These are phyloP conservation scores for Pachyramphus minor DNA, from an alignment of 2,113 vertebrate species.

Conservation along the genomic window DNA sequence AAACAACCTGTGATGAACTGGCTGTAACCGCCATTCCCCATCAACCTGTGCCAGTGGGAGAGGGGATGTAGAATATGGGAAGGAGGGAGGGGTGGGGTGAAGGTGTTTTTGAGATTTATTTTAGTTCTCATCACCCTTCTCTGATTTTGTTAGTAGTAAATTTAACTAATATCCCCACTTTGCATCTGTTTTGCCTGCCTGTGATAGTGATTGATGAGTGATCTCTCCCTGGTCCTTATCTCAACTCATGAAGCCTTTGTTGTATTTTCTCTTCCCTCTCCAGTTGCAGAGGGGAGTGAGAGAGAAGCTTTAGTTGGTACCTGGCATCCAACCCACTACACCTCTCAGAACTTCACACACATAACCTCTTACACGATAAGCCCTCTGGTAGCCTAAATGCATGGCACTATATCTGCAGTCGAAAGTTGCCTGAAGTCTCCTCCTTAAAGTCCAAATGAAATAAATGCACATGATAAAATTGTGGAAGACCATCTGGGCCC, in stretches of 20 bases:
- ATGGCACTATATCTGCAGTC: neutral
- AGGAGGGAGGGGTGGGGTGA: neutral
- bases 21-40: neutral
- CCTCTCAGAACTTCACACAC: neutral
- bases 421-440: neutral
- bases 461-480: neutral
- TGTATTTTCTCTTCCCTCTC: neutral
- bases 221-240: neutral
- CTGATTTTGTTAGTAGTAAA: neutral
- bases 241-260: neutral
- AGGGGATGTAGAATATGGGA: neutral
- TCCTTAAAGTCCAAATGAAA: neutral
- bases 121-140: neutral
- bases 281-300: neutral
- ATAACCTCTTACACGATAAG: neutral
- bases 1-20: neutral
- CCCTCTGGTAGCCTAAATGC: neutral
- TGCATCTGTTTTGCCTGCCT: neutral
- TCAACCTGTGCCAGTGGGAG: neutral
- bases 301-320: neutral
- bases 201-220: neutral
- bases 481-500: neutral
- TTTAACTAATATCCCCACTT: neutral
- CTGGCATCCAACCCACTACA: neutral
- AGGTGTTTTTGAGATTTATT: neutral